phyloP scores from a whole-genome alignment of 2,888 invertebrate genomes.

The Eilema griseolum region DNA sequence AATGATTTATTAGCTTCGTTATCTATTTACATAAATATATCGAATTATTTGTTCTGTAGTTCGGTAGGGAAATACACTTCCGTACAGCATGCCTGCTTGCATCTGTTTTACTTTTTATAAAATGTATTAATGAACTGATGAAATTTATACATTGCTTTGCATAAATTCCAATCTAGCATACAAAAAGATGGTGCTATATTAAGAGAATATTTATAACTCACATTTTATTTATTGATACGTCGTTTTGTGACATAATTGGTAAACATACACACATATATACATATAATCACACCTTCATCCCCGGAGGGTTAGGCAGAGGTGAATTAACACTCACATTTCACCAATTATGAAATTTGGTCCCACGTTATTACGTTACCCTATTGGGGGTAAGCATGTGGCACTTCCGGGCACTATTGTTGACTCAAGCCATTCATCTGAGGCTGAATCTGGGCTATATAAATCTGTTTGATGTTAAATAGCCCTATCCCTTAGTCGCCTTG shows the following conservation, averaged over 20 bases:
- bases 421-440: too few relatives aligned
- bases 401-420: too few relatives aligned
- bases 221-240: background rate
- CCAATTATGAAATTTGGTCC: too few relatives aligned
- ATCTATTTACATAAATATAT: constrained; percentile 42
- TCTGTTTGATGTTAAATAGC: too few relatives aligned
- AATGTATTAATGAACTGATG: constrained; percentile 13
- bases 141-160: background rate
- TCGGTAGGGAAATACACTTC: constrained; percentile 12
- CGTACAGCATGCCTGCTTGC: constrained; percentile 3
- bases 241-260: background rate
- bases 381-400: too few relatives aligned
- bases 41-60: constrained; percentile 18
- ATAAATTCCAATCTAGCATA: background rate
- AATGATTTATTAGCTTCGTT: constrained; percentile 56
- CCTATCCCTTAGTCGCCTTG: too few relatives aligned
- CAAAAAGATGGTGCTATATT: background rate
- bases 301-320: too few relatives aligned
- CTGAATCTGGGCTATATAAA: too few relatives aligned
- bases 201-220: background rate
- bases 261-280: too few relatives aligned
- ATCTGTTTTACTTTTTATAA: constrained; percentile 17
- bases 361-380: too few relatives aligned
- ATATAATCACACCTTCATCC: too few relatives aligned
- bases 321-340: too few relatives aligned